Conservation (phyloP, 2,113 vertebrate species). For the Scopus umbretta region DNA sequence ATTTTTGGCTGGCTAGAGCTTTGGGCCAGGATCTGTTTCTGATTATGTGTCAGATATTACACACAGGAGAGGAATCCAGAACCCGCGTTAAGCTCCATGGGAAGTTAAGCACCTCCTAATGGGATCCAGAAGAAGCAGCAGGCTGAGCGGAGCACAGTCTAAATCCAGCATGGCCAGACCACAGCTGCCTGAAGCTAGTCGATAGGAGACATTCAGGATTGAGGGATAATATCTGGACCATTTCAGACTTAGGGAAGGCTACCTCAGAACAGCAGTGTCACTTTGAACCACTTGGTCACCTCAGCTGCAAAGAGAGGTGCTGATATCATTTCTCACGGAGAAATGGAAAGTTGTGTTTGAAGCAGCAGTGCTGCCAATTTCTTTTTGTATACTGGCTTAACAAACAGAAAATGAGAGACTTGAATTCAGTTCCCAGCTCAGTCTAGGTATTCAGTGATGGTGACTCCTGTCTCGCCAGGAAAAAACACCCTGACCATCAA, state of each 20-base stretch:
- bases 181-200: background rate
- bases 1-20: slow-evolving; percentile 24
- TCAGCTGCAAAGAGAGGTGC: background rate
- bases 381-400: background rate
- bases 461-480: background rate
- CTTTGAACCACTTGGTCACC: background rate
- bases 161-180: background rate
- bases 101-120: slow-evolving; percentile 32
- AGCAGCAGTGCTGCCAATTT: background rate
- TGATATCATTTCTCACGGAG: background rate
- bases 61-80: slow-evolving; percentile 39
- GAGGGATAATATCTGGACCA: background rate
- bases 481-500: background rate
- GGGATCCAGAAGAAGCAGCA: slow-evolving; percentile 25
- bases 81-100: background rate
- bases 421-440: background rate
- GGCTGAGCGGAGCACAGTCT: background rate
- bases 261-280: background rate
- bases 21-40: slow-evolving; percentile 29
- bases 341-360: background rate
- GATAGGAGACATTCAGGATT: background rate
- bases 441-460: background rate
- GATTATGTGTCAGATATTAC: slow-evolving; percentile 52
- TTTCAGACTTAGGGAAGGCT: background rate
- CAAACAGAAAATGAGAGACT: background rate